Evolutionary conservation across 2,888 invertebrate genomes (phyloP).

Genomic region (Tenthredo amoena): DNA sequence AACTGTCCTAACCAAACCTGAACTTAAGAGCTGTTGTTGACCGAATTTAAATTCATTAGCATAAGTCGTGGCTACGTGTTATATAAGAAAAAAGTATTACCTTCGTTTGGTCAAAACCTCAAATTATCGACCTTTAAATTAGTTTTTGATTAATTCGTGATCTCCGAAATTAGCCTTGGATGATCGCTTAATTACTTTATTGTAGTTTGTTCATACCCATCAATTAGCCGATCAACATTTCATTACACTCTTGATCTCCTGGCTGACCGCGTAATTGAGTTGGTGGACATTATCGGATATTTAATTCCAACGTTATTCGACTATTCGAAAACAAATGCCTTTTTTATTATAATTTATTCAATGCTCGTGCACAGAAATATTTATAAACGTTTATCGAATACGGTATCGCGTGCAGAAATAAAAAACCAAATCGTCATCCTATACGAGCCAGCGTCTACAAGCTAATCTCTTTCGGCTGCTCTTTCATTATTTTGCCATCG

Average conservation of each 20-base stretch:
- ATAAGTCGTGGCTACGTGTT: conserved; percentile 24
- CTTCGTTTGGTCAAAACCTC: neutral
- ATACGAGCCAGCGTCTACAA: neutral
- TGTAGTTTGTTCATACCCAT: neutral
- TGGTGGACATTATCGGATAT: neutral
- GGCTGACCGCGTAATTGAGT: neutral
- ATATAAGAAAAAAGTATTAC: neutral
- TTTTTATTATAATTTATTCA: neutral
- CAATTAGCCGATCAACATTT: neutral
- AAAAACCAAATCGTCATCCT: neutral
- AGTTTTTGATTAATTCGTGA: neutral
- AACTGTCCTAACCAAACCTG: conserved; percentile 31
- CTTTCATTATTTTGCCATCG: neutral
- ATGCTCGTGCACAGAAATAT: neutral
- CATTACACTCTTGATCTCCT: neutral
- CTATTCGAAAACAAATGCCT: neutral
- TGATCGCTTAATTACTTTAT: neutral
- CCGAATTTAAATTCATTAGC: conserved; percentile 51
- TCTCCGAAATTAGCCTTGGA: neutral
- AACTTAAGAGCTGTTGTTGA: conserved; percentile 25
- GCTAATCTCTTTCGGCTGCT: neutral
- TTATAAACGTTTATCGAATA: neutral
- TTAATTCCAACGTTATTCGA: neutral
- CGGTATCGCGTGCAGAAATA: neutral
- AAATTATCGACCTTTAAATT: neutral